Percentiles rank a stretch among this genome's conserved stretches.
Evolutionary conservation across 2,797 vertebrate genomes (phyloP).

Genomic region (Ctenosaura bakeri): DNA sequence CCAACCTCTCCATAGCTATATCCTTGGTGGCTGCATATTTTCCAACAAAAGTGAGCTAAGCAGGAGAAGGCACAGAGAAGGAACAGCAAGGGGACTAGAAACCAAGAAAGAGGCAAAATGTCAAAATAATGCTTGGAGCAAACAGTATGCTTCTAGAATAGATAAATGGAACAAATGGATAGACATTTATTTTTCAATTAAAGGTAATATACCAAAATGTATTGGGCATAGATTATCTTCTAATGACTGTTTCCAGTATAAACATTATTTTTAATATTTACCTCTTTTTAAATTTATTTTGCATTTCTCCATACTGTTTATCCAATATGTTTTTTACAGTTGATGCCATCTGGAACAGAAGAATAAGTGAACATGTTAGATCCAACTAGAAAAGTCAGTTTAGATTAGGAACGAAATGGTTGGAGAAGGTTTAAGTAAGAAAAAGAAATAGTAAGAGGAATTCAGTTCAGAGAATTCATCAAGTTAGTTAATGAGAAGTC

Average conservation of each 20-base stretch:
- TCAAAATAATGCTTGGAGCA: not conserved
- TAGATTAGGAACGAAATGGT: not conserved
- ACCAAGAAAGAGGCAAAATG: not conserved
- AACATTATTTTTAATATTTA: not conserved
- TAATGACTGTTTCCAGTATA: not conserved
- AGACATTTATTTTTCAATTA: not conserved
- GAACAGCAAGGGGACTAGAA: not conserved
- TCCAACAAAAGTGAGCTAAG: not conserved
- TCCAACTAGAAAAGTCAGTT: not conserved
- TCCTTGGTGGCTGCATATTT: not conserved
- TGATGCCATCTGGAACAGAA: not conserved
- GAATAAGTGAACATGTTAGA: not conserved
- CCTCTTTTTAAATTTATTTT: not conserved
- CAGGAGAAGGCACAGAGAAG: too few relatives aligned
- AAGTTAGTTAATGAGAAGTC: not conserved
- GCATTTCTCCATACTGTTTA: not conserved
- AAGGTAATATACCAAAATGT: not conserved
- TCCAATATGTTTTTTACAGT: not conserved
- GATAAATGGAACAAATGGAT: not conserved
- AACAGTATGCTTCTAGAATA: not conserved
- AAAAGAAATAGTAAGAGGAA: not conserved
- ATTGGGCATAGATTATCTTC: not conserved
- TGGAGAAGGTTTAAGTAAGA: not conserved
- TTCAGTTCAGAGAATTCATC: not conserved
- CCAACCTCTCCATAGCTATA: too few relatives aligned